A percentile compares a stretch with the other conserved stretches of the same genome.
Evolutionary conservation across 1,140 invertebrate species (phyloP).

Genomic region (Ips typographus): DNA sequence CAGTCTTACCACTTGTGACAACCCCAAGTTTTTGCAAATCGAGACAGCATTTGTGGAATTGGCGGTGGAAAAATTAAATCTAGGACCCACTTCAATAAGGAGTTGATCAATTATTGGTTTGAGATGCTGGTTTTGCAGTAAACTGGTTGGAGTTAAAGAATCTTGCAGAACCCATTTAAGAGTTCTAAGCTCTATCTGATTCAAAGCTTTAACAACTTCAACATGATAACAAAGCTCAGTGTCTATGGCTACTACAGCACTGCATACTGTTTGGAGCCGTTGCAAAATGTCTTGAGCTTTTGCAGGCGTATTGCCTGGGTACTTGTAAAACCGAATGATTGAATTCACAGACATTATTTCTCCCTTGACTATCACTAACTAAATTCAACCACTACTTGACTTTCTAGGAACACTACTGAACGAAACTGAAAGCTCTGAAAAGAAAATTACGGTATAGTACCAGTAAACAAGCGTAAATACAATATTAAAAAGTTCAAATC

Average conservation of each 20-base stretch:
- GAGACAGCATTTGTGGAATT: conserved; percentile 95
- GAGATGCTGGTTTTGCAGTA: conserved; percentile 50
- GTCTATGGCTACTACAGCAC: conserved; percentile 52
- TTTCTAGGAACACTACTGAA: background rate
- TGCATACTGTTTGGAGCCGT: conserved; percentile 41
- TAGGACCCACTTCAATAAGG: conserved; percentile 79
- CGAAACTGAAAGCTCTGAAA: background rate
- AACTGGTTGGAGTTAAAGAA: conserved; percentile 60
- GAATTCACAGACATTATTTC: conserved; percentile 24
- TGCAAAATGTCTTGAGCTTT: conserved; percentile 46
- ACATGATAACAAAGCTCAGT: conserved; percentile 83
- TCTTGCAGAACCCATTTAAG: conserved; percentile 72
- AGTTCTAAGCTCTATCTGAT: conserved; percentile 57
- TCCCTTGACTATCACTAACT: background rate
- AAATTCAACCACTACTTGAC: background rate
- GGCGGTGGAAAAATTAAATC: conserved; percentile 91
- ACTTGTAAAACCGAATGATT: conserved; percentile 47
- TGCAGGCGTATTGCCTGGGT: conserved; percentile 43
- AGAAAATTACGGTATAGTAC: background rate
- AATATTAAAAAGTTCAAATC: background rate
- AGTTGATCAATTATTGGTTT: conserved; percentile 54
- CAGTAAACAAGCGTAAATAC: background rate
- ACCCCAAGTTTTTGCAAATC: conserved; percentile 82
- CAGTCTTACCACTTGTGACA: conserved; percentile 72
- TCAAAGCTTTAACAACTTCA: conserved; percentile 61